phyloP scores from a whole-genome alignment of 2,113 vertebrate species.

The Pomatorhinus ruficollis region DNA sequence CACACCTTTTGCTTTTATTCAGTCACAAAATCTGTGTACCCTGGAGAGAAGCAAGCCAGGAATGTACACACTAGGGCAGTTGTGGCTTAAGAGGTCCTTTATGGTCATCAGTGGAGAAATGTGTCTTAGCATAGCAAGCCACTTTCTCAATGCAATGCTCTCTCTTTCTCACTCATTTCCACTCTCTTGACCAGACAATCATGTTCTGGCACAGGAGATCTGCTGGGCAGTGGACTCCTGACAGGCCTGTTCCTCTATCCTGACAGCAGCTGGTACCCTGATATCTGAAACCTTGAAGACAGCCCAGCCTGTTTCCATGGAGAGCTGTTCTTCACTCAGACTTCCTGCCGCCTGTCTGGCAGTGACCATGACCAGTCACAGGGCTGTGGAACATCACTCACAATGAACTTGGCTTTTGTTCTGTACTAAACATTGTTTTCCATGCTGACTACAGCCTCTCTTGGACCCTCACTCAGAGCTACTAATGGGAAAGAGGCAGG shows the following conservation, averaged over 20 bases:
- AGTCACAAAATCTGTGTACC: background rate
- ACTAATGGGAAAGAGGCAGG: background rate
- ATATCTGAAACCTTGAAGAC: background rate
- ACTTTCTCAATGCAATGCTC: background rate
- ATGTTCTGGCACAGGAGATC: background rate
- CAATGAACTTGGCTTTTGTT: background rate
- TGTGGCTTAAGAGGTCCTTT: background rate
- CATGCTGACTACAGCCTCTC: background rate
- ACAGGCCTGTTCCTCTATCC: background rate
- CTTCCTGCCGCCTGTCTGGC: background rate
- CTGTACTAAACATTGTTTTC: background rate
- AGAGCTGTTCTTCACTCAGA: background rate
- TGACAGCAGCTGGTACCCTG: background rate
- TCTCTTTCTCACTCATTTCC: background rate
- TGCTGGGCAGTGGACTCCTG: background rate
- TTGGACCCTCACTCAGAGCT: background rate
- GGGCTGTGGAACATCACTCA: background rate
- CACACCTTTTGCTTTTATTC: background rate
- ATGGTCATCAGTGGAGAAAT: background rate
- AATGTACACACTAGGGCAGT: background rate
- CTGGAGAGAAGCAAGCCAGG: background rate
- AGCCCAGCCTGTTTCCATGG: background rate
- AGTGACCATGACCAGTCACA: fast-evolving
- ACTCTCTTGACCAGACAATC: background rate
- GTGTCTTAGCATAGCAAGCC: background rate